Evolutionary conservation across 1,140 invertebrate genomes (phyloP).

Genomic region (Psix sp.): DNA sequence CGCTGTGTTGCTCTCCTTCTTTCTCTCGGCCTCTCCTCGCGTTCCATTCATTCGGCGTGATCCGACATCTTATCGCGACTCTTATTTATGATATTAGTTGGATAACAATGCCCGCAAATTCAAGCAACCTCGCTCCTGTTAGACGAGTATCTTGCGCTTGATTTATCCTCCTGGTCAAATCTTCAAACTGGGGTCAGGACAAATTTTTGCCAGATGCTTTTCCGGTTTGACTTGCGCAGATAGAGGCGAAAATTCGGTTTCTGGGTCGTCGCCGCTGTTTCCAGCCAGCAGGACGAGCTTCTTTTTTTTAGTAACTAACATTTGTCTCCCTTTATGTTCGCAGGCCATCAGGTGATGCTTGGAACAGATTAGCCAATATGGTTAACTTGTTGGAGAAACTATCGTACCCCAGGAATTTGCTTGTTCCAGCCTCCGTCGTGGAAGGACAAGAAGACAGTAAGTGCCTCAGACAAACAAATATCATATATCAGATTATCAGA

Average conservation of each 20-base stretch:
- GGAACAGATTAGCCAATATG: constrained; percentile 85
- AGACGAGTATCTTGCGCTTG: not conserved
- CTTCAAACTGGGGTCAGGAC: constrained; percentile 45
- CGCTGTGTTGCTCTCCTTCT: too few relatives aligned
- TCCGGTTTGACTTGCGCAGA: constrained; percentile 12
- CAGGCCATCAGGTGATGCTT: constrained; percentile 86
- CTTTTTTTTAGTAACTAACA: constrained; percentile 11
- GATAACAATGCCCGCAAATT: not conserved
- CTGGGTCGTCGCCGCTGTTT: constrained; percentile 14
- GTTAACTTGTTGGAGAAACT: constrained; percentile 85
- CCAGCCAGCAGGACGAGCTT: constrained; percentile 28
- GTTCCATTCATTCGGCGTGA: too few relatives aligned
- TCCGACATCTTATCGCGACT: too few relatives aligned
- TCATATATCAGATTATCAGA: not conserved
- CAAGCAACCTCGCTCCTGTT: not conserved
- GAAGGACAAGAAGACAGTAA: constrained; percentile 68
- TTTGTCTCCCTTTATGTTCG: constrained; percentile 66
- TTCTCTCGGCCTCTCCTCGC: too few relatives aligned
- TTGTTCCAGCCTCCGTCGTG: constrained; percentile 67
- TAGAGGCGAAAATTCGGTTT: constrained; percentile 30
- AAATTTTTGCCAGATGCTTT: constrained; percentile 18
- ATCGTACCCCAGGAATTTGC: constrained; percentile 76
- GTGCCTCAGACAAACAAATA: constrained; percentile 1
- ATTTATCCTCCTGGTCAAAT: not conserved
- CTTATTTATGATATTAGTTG: not conserved